phyloP scores from a whole-genome alignment of 2,888 invertebrate genomes.

The Mycalesis mineus region DNA sequence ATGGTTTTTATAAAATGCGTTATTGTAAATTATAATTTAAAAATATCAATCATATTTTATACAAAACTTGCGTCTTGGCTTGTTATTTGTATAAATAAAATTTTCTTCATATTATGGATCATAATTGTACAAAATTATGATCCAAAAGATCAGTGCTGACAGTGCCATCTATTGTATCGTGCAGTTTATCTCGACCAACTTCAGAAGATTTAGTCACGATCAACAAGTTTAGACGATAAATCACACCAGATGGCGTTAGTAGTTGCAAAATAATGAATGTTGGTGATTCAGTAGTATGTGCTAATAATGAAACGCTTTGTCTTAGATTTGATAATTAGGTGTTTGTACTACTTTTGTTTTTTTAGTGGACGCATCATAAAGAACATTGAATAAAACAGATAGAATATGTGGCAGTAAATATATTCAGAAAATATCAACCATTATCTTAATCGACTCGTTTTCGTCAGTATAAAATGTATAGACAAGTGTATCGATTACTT shows the following conservation, averaged over 20 bases:
- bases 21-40: too few species aligned
- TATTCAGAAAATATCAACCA: conserved; percentile 77
- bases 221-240: neutral
- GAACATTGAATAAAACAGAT: conserved; percentile 38
- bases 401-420: conserved; percentile 71
- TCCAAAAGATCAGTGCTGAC: too few species aligned
- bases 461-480: conserved; percentile 66
- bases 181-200: neutral
- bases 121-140: too few species aligned
- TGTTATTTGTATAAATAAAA: too few species aligned
- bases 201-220: neutral
- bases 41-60: too few species aligned
- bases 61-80: too few species aligned
- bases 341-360: neutral
- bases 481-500: conserved; percentile 48
- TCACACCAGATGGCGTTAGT: conserved; percentile 23
- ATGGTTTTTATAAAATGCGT: too few species aligned
- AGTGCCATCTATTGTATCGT: conserved; percentile 13
- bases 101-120: too few species aligned
- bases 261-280: conserved; percentile 8
- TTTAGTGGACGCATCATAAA: neutral
- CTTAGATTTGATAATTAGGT: neutral
- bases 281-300: neutral
- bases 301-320: neutral
- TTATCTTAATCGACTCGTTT: conserved; percentile 55